phyloP scores from a whole-genome alignment of 2,113 vertebrate species.

The Sphyrna mokarran region DNA sequence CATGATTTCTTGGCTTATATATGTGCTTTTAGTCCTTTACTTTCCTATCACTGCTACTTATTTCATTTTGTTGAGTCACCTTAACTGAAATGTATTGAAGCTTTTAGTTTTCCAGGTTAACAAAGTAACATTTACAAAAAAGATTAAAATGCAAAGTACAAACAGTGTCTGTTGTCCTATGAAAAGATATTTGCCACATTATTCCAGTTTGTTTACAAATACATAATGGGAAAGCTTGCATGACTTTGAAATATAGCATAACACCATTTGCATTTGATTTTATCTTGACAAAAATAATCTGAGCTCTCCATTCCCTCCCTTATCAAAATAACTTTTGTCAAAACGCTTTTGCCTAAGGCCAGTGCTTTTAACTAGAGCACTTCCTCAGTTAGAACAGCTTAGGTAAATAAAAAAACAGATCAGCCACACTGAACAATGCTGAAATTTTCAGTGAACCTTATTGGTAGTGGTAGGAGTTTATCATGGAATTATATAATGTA shows the following conservation, averaged over 20 bases:
- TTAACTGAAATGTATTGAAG: neutral
- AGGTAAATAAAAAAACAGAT: neutral
- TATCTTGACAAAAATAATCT: neutral
- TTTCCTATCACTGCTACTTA: neutral
- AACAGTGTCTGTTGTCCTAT: neutral
- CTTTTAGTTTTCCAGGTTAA: neutral
- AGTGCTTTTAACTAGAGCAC: neutral
- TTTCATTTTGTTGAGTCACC: neutral
- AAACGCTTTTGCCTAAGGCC: neutral
- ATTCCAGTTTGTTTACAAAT: neutral
- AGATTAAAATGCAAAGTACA: neutral
- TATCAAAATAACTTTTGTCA: neutral
- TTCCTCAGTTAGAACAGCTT: neutral
- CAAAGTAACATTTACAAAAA: neutral
- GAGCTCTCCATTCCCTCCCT: neutral
- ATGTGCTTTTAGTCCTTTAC: neutral
- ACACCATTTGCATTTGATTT: neutral
- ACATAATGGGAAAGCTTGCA: neutral
- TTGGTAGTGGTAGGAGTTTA: neutral
- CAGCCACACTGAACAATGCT: neutral
- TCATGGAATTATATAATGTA: neutral
- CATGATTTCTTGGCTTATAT: neutral
- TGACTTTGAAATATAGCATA: neutral
- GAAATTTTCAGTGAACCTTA: neutral
- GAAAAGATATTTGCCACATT: neutral